Conservation (phyloP, 2,888 invertebrate genomes). For the Ypsolopha scabrella region DNA sequence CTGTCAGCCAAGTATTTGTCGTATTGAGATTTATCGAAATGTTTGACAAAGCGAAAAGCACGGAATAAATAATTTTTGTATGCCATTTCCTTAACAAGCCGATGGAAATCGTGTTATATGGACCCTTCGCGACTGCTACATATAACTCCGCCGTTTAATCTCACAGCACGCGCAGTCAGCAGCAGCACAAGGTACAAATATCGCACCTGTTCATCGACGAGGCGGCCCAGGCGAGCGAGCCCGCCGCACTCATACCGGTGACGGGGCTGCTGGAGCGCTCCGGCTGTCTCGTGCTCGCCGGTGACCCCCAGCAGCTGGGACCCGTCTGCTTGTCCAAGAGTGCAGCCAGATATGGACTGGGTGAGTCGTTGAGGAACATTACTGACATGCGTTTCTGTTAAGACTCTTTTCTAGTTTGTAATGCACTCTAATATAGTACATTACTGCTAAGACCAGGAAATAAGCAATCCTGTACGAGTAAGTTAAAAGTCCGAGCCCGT, state of each 20-base stretch:
- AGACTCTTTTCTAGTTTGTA: too few species aligned
- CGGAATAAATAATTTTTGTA: too few species aligned
- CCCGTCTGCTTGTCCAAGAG: slow-evolving; percentile 78
- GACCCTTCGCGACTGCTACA: too few species aligned
- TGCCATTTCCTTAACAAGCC: too few species aligned
- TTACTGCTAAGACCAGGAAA: too few species aligned
- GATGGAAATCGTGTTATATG: too few species aligned
- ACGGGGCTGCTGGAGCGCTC: slow-evolving; percentile 58
- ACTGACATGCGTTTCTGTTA: not conserved
- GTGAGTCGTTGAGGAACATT: slow-evolving; percentile 17
- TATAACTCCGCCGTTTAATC: not conserved
- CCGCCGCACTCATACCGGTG: slow-evolving; percentile 83
- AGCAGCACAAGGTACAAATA: slow-evolving; percentile 52
- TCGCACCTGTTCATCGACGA: slow-evolving; percentile 92
- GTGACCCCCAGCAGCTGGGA: slow-evolving; percentile 91
- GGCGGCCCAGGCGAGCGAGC: slow-evolving; percentile 91
- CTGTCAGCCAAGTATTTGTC: too few species aligned
- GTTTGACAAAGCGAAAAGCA: too few species aligned
- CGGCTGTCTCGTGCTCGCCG: slow-evolving; percentile 76
- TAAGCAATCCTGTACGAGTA: too few species aligned
- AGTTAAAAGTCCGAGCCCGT: too few species aligned
- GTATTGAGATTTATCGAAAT: too few species aligned
- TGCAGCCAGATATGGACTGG: slow-evolving; percentile 74
- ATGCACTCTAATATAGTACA: too few species aligned
- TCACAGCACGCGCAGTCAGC: not conserved